These are phyloP conservation scores for Gortyna flavago DNA, from an alignment of 2,888 invertebrate species.

Conservation along the genomic window DNA sequence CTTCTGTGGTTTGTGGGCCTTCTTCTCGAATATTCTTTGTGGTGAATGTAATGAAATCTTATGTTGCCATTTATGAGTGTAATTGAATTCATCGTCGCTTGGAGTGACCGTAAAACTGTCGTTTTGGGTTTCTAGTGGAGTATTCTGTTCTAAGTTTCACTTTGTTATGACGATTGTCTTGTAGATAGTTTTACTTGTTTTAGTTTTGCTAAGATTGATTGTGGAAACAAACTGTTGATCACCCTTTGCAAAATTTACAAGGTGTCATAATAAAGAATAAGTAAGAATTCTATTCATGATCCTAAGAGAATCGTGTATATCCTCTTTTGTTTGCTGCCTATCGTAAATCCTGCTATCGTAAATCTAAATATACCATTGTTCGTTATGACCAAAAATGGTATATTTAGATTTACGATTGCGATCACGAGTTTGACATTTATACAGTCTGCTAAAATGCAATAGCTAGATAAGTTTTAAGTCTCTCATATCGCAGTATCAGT, in stretches of 20 bases:
- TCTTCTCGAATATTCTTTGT: conserved; percentile 19
- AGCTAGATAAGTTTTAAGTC: conserved; percentile 12
- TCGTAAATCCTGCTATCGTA: too few relatives aligned
- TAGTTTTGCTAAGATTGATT: neutral
- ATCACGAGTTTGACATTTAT: conserved; percentile 26
- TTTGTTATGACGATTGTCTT: conserved; percentile 21
- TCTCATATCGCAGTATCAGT: conserved; percentile 18
- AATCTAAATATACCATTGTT: neutral
- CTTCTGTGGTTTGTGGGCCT: conserved; percentile 18
- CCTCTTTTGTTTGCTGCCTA: neutral
- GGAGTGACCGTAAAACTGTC: conserved; percentile 51
- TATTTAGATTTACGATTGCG: neutral
- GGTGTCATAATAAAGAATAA: too few relatives aligned
- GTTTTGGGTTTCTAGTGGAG: conserved; percentile 48
- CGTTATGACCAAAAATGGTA: neutral
- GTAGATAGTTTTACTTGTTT: conserved; percentile 1
- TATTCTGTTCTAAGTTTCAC: conserved; percentile 38
- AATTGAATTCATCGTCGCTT: conserved; percentile 55
- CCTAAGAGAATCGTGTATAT: neutral
- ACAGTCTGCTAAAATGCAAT: conserved; percentile 26
- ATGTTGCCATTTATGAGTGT: conserved; percentile 49
- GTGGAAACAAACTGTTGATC: neutral
- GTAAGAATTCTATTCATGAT: neutral
- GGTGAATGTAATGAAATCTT: conserved; percentile 48
- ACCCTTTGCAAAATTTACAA: too few relatives aligned